Evolutionary conservation across 2,797 vertebrate genomes (phyloP), one percentile per base, ranked within the genome.

Genomic region (Erpetoichthys calabaricus): DNA sequence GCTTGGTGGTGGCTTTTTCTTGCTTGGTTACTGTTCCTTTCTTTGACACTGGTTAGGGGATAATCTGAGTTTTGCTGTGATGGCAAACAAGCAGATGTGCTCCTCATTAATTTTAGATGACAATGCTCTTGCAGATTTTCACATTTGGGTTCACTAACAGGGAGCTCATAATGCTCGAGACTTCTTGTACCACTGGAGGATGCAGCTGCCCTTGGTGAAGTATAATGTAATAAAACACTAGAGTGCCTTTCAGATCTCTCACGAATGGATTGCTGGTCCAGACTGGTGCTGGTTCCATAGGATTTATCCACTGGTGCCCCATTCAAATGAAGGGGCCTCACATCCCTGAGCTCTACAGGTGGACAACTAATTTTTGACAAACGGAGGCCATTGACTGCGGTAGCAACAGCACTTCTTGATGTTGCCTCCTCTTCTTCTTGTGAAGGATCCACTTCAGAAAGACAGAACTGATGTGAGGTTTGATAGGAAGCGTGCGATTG

Each of bases 11-110:
- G 80, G 47, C 51, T 58, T 73, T 72, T 75, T 62, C 70, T 79
- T 57, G 72, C 73, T 58, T 79, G 77, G 45, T 64, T 64, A 56
- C 56, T 68, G 6, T 77, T 75, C 73, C 74, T 80, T 62, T 64
- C 73, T 42, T 67, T 58, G 3, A 10, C 71, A 67, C 56, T 51
- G 54, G 57, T 67, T 44, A 67, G 65, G n/a, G 67, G 71, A 54
- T 59, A 75, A 58, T 78, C 79, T 8, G 59, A 7, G 8, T 70
- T 80, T 68, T 62, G 73, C 67, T 80, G 79, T 42, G 83, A 79
- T 55, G 88, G 79, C 59, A 86, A 75, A 71, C 79, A 87, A 0
- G 83, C 81, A 6, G 91, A 89, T 46, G 88, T 83, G 65, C 87
- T 91, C 6, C 78, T 85, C 47, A 72, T 74, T 47, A 87, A 77